Evolutionary conservation across 1,140 invertebrate genomes (phyloP).

Genomic region (Cheumatopsyche charites): DNA sequence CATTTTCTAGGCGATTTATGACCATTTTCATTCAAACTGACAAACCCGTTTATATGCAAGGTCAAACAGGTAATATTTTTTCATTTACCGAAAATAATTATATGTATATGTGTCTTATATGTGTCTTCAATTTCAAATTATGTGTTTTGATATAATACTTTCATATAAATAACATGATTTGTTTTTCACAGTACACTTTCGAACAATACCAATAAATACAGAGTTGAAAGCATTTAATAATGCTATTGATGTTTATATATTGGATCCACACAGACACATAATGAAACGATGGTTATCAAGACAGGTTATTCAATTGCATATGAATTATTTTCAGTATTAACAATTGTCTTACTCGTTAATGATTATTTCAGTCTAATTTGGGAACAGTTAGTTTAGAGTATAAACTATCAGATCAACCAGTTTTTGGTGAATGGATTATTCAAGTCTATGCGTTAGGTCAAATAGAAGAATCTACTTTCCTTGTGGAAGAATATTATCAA

Average conservation of each 20-base stretch:
- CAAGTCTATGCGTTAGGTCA: slow-evolving; percentile 87
- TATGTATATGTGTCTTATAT: no score
- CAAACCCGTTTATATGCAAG: slow-evolving; percentile 94
- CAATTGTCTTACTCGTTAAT: slow-evolving; percentile 35
- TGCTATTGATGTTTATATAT: slow-evolving; percentile 87
- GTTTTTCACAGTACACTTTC: slow-evolving; percentile 74
- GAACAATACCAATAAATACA: slow-evolving; percentile 88
- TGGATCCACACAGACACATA: slow-evolving; percentile 84
- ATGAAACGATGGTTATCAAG: slow-evolving; percentile 90
- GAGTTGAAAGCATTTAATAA: slow-evolving; percentile 86
- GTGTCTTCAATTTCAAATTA: no score
- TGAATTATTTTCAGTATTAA: no score
- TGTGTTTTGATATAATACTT: no score
- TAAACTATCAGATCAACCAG: slow-evolving; percentile 87
- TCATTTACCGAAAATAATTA: background rate
- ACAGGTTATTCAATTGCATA: slow-evolving; percentile 66
- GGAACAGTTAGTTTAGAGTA: slow-evolving; percentile 92
- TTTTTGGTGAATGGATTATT: slow-evolving; percentile 92
- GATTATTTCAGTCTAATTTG: slow-evolving; percentile 73
- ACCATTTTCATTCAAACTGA: slow-evolving; percentile 95
- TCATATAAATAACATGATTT: slow-evolving; percentile 17
- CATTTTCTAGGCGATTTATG: slow-evolving; percentile 84
- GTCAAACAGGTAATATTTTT: slow-evolving; percentile 72
- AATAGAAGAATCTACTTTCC: slow-evolving; percentile 82
- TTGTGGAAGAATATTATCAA: slow-evolving; percentile 95